Conservation (phyloP, 2,888 invertebrate genomes). For the Mythimna vitellina region DNA sequence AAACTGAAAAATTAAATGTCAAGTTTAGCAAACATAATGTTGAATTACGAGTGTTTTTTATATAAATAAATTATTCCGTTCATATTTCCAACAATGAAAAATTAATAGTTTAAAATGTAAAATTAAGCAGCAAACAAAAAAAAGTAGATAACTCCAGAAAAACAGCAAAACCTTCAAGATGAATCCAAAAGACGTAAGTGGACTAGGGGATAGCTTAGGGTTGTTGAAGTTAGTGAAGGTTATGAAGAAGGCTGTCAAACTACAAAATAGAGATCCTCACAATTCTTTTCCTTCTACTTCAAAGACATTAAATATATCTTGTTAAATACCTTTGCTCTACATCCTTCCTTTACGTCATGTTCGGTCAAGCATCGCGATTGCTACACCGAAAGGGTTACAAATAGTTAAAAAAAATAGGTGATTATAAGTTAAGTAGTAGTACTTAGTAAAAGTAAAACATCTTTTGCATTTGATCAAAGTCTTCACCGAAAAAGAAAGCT, state of each 20-base stretch:
- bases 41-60: neutral
- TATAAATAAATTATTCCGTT: conserved; percentile 2
- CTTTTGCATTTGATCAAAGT: neutral
- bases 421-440: no score
- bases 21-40: conserved; percentile 29
- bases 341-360: no score
- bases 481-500: neutral
- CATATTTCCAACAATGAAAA: conserved; percentile 26
- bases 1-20: conserved; percentile 38
- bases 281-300: no score
- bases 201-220: neutral
- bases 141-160: conserved; percentile 7
- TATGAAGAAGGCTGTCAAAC: neutral
- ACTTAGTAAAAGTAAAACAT: neutral
- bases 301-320: no score
- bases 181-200: conserved; percentile 55
- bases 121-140: neutral
- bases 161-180: conserved; percentile 20
- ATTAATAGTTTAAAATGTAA: conserved; percentile 34
- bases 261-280: neutral
- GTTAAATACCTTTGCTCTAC: no score
- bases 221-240: no score
- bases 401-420: no score
- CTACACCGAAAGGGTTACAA: no score
- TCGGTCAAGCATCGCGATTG: no score